Conservation (phyloP, 2,888 invertebrate genomes). For the Drosophila emarginata region DNA sequence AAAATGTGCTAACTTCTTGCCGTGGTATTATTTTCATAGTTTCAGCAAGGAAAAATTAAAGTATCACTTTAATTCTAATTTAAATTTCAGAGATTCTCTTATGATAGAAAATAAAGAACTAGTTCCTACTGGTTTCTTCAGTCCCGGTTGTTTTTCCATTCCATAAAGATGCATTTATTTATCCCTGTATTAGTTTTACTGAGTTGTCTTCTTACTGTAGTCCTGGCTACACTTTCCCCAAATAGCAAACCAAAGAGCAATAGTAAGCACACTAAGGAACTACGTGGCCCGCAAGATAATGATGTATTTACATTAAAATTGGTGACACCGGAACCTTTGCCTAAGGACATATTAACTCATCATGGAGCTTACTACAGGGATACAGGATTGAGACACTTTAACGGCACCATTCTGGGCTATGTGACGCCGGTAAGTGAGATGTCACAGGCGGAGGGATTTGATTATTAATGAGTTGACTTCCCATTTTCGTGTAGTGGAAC, state of each 20-base stretch:
- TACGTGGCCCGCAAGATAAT: slow-evolving; percentile 85
- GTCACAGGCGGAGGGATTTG: neutral
- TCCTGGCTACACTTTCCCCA: slow-evolving; percentile 70
- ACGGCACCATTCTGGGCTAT: slow-evolving; percentile 92
- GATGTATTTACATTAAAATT: slow-evolving; percentile 88
- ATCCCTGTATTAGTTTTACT: slow-evolving; percentile 39
- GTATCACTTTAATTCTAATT: too few species aligned
- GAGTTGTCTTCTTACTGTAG: slow-evolving; percentile 14
- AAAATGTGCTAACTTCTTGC: too few species aligned
- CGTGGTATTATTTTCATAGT: too few species aligned
- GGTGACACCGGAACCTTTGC: slow-evolving; percentile 86
- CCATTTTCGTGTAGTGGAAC: slow-evolving; percentile 90
- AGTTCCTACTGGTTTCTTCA: neutral
- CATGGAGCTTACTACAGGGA: slow-evolving; percentile 89
- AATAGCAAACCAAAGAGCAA: slow-evolving; percentile 69
- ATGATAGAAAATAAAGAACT: too few species aligned
- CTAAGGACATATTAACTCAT: slow-evolving; percentile 90
- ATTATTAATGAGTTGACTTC: neutral
- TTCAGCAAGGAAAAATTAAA: too few species aligned
- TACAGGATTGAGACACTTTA: slow-evolving; percentile 86
- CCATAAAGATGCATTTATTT: slow-evolving; percentile 39
- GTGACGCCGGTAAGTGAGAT: slow-evolving; percentile 90
- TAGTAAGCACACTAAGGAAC: slow-evolving; percentile 68
- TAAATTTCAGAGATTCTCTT: too few species aligned
- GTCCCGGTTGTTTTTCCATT: neutral